Base-by-base conservation (phyloP, 2,797 vertebrate genomes). In the Craterocephalus amniculus region DNA sequence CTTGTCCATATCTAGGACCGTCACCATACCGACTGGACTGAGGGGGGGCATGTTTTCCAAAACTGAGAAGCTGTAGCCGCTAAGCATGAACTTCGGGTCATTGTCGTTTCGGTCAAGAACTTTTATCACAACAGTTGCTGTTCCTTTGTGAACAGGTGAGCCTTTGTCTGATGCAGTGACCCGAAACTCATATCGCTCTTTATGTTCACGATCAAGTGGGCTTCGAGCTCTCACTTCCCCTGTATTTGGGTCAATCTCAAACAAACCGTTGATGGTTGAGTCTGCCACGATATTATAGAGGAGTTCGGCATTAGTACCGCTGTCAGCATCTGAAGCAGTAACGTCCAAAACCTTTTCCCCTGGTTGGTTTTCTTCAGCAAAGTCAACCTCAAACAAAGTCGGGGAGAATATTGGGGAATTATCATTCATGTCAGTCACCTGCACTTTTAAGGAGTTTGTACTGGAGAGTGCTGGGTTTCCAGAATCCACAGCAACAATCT, bases 51-150 rank as follows among this genome's bases (percentile, higher is more conserved):
- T 98, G 90, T 99, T 99, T 92, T 99, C 98, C 93, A 97, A 93
- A 75, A 99, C 97, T 0, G 98, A 99, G 92, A 99, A 99, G 91
- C 98, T 99, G 90, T 99, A 99, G 87, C 96, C 96, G 10, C 95
- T 99, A 35, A 99, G 92, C 97, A 99, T 99, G 86, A 99, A 99
- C 86, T 98, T 98, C 64, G 98, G 98, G 89, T 99, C 97, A 0
- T 99, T 99, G 93, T 99, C 98, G 74, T 99, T 99, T 80, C 97
- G 96, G 87, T 99, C 98, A 75, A 99, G 93, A 67, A 99, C 96
- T 0, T 95, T 98, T 83, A 99, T 91, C 5, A 97, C 95, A 76
- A 99, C 97, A 0, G 96, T 97, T 0, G 98, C 97, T 9, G 97
- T 99, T 80, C 98, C 98, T 87, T 96, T 95, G 68, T 97, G 95